These are phyloP conservation scores for Gorilla gorilla DNA, from an alignment of 2,113 vertebrate genomes.

Conservation along the genomic window DNA sequence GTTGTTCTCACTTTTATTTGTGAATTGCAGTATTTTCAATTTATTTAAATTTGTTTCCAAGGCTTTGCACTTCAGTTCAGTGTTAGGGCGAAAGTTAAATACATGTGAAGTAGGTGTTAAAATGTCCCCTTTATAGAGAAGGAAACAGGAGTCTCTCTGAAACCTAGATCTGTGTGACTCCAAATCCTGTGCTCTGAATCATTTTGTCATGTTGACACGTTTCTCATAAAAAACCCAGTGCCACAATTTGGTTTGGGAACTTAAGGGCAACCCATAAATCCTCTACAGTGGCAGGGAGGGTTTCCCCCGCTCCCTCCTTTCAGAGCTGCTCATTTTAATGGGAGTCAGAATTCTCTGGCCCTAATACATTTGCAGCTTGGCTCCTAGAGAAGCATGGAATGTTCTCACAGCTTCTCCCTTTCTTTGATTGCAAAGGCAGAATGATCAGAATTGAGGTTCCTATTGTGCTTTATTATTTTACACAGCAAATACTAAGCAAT, in stretches of 20 bases:
- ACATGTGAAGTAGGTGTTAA: neutral
- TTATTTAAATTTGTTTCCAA: neutral
- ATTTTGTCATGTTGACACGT: neutral
- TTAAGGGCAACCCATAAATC: neutral
- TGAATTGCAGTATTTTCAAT: neutral
- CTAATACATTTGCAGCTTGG: neutral
- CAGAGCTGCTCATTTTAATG: neutral
- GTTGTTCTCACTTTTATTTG: neutral
- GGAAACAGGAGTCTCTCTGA: neutral
- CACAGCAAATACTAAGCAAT: neutral
- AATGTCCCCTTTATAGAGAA: neutral
- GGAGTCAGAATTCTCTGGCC: neutral
- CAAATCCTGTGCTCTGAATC: neutral
- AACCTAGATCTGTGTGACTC: neutral
- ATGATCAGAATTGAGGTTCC: neutral
- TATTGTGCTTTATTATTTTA: conserved; percentile 11
- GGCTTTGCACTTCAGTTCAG: neutral
- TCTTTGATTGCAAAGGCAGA: neutral
- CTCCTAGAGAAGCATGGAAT: neutral
- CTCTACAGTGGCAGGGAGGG: neutral
- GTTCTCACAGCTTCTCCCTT: neutral
- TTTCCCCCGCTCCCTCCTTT: neutral
- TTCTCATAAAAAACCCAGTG: neutral
- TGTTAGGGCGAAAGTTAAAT: neutral
- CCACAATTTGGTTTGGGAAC: neutral